phyloP scores from a whole-genome alignment of 2,113 vertebrate genomes.

The Halichoerus grypus region DNA sequence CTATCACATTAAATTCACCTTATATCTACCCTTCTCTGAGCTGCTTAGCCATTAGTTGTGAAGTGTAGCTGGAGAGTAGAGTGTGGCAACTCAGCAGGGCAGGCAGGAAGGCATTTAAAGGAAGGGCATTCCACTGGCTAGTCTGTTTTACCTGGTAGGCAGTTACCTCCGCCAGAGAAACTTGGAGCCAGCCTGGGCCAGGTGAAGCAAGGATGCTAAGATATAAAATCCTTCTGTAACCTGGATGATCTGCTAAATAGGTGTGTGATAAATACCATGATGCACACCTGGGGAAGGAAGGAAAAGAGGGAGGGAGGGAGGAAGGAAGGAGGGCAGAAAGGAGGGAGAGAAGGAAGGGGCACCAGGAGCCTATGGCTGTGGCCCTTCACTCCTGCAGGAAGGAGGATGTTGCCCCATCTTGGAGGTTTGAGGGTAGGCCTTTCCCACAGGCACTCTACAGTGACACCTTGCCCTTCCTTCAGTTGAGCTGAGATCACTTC shows the following conservation, averaged over 20 bases:
- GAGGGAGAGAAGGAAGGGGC: background rate
- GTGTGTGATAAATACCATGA: too few species aligned
- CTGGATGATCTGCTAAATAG: background rate
- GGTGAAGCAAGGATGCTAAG: background rate
- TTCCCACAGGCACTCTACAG: rapidly evolving
- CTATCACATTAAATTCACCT: background rate
- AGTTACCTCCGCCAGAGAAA: background rate
- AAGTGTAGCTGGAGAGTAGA: too few species aligned
- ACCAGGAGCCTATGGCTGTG: too few species aligned
- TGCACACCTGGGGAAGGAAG: background rate
- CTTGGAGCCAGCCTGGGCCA: background rate
- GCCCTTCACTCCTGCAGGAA: background rate
- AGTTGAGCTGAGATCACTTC: background rate
- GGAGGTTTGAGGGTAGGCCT: background rate
- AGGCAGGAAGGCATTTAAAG: rapidly evolving
- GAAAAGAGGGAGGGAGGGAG: background rate
- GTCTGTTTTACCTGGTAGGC: too few species aligned
- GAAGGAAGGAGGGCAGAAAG: too few species aligned
- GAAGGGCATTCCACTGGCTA: rapidly evolving
- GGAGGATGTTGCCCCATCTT: too few species aligned
- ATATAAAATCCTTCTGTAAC: background rate
- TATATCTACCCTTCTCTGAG: background rate
- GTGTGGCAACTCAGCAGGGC: too few species aligned
- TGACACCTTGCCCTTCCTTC: background rate
- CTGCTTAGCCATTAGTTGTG: background rate